Conservation (phyloP, 2,888 invertebrate genomes). For the Hirtodrosophila trivittata region DNA sequence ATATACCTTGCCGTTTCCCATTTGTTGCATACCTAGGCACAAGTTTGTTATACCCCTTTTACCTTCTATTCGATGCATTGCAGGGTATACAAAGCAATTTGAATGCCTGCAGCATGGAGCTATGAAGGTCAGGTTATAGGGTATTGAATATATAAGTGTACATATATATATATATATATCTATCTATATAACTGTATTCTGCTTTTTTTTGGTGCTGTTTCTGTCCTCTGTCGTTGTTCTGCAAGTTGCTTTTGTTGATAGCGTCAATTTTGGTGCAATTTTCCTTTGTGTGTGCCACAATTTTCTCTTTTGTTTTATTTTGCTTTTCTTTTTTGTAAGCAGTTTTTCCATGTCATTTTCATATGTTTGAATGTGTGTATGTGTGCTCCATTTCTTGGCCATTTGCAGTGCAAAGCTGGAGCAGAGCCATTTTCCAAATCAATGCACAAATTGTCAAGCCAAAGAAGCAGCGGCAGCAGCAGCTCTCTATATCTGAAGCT, state of each 20-base stretch:
- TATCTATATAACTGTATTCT: slow-evolving; percentile 13
- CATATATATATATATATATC: too few species aligned
- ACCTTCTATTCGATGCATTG: too few species aligned
- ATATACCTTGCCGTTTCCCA: too few species aligned
- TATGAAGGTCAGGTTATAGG: slow-evolving; percentile 70
- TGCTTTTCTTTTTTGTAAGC: slow-evolving; percentile 11
- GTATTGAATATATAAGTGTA: slow-evolving; percentile 24
- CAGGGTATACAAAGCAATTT: slow-evolving; percentile 56
- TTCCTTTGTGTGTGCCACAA: slow-evolving; percentile 44
- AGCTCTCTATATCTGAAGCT: slow-evolving; percentile 19
- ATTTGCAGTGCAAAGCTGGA: slow-evolving; percentile 36
- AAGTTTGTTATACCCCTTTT: too few species aligned
- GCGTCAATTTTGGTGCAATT: slow-evolving; percentile 70
- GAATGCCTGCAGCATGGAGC: slow-evolving; percentile 68
- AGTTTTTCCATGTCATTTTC: slow-evolving; percentile 46
- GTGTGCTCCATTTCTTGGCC: slow-evolving; percentile 59
- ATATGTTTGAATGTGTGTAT: slow-evolving; percentile 26
- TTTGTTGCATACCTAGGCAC: too few species aligned
- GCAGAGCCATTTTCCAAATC: slow-evolving; percentile 70
- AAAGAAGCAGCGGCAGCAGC: slow-evolving; percentile 2
- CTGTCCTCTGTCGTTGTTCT: slow-evolving; percentile 37
- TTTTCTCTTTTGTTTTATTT: slow-evolving; percentile 31
- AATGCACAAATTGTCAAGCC: slow-evolving; percentile 77
- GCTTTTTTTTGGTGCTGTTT: slow-evolving; percentile 20
- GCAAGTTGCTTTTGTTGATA: slow-evolving; percentile 66